phyloP scores from a whole-genome alignment of 2,888 invertebrate species.

The Drosophila recens region DNA sequence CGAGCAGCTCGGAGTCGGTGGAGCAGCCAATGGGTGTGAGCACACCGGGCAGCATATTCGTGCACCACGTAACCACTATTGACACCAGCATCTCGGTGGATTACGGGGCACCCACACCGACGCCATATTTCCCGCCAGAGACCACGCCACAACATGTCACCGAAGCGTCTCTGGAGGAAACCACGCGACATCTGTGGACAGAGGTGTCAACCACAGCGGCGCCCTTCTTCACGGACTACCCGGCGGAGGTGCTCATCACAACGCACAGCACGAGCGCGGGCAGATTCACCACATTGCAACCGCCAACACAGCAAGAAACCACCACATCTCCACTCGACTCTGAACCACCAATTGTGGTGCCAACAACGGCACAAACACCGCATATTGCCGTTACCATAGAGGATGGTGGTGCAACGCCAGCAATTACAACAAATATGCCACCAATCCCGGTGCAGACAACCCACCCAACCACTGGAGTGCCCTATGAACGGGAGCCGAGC shows the following conservation, averaged over 20 bases:
- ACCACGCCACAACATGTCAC: conserved; percentile 36
- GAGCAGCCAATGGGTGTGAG: conserved; percentile 69
- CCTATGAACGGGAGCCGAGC: conserved; percentile 35
- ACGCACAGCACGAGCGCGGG: conserved; percentile 78
- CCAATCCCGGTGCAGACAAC: conserved; percentile 35
- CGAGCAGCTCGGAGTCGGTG: conserved; percentile 74
- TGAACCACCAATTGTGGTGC: conserved; percentile 47
- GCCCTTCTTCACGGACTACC: conserved; percentile 85
- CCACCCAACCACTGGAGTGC: conserved; percentile 39
- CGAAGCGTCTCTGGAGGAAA: conserved; percentile 56
- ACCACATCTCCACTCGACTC: conserved; percentile 61
- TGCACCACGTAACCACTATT: conserved; percentile 81
- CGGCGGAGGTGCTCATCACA: conserved; percentile 81
- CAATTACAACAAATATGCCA: conserved; percentile 30
- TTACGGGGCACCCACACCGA: conserved; percentile 71
- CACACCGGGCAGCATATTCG: conserved; percentile 65
- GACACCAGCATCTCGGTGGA: conserved; percentile 81
- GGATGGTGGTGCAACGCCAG: conserved; percentile 34
- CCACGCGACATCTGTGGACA: conserved; percentile 64
- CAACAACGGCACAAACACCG: conserved; percentile 56
- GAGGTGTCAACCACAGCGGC: conserved; percentile 83
- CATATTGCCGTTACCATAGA: conserved; percentile 64
- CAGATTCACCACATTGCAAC: conserved; percentile 77
- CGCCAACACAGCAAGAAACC: conserved; percentile 53
- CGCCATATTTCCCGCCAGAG: conserved; percentile 56